Conservation (phyloP, 2,113 vertebrate species). For the Tupaia tana region DNA sequence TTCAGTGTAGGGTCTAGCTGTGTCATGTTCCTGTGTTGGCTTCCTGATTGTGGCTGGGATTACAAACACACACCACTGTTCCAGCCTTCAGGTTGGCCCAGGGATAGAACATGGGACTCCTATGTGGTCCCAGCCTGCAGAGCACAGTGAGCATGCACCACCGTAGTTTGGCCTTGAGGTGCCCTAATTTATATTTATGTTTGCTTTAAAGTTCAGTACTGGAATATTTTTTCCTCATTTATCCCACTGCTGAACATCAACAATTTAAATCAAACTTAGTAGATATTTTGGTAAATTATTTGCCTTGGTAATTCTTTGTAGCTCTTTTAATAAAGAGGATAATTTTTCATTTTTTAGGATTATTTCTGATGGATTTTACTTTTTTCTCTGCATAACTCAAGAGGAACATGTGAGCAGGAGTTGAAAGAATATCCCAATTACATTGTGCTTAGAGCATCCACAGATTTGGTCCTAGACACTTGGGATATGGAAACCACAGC, state of each 20-base stretch:
- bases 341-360: constrained; percentile 9
- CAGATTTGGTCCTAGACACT: constrained; percentile 73
- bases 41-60: too few relatives aligned
- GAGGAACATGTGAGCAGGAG: constrained; percentile 63
- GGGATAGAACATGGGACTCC: too few relatives aligned
- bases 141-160: too few relatives aligned
- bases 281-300: constrained; percentile 58
- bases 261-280: constrained; percentile 45
- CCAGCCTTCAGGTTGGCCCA: too few relatives aligned
- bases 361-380: constrained; percentile 56
- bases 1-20: too few relatives aligned
- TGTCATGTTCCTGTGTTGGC: too few relatives aligned
- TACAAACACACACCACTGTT: too few relatives aligned
- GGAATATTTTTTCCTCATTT: constrained; percentile 2
- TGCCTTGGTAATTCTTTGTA: constrained; percentile 37
- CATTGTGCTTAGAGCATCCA: constrained; percentile 76
- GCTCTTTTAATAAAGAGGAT: constrained; percentile 36
- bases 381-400: constrained; percentile 71
- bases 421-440: constrained; percentile 78
- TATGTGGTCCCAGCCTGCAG: too few relatives aligned
- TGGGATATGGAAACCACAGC: constrained; percentile 71
- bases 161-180: neutral
- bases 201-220: constrained; percentile 8
- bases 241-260: neutral
- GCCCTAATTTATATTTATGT: constrained; percentile 19